A percentile compares a stretch with the other conserved stretches of the same genome.
These are phyloP conservation scores for Heteronetta atricapilla DNA, from an alignment of 2,113 vertebrate species.

Conservation along the genomic window DNA sequence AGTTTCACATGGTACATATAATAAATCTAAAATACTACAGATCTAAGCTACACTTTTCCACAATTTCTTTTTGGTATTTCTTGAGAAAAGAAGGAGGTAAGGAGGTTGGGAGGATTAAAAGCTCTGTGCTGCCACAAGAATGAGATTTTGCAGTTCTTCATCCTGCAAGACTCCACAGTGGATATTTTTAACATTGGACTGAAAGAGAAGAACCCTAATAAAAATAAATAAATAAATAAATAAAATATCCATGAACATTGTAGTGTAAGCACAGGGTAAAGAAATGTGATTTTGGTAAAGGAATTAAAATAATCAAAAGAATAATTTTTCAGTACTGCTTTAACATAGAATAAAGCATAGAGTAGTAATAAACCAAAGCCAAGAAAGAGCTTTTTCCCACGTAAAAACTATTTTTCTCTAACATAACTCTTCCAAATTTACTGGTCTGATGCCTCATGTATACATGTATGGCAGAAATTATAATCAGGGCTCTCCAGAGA, in stretches of 20 bases:
- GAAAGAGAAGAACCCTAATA: neutral
- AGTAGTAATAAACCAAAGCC: neutral
- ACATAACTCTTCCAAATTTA: neutral
- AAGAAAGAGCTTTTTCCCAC: neutral
- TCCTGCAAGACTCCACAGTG: neutral
- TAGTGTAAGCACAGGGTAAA: neutral
- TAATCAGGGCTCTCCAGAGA: neutral
- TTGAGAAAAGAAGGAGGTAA: conserved; percentile 11
- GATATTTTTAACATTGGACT: neutral
- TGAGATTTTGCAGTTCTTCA: conserved; percentile 28
- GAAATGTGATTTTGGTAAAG: neutral
- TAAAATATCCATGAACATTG: neutral
- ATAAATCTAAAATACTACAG: neutral
- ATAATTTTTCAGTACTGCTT: neutral
- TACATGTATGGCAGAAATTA: neutral
- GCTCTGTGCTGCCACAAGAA: neutral
- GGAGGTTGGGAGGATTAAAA: conserved; percentile 38
- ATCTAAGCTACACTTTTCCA: conserved; percentile 12
- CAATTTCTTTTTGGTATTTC: conserved; percentile 25
- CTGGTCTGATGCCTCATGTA: neutral
- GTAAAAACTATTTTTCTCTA: neutral
- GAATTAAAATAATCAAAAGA: neutral
- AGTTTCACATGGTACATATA: neutral
- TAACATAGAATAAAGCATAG: neutral
- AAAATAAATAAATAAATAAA: neutral